These are phyloP conservation scores for Escarpia spicata DNA, from an alignment of 2,888 invertebrate species.

Conservation along the genomic window DNA sequence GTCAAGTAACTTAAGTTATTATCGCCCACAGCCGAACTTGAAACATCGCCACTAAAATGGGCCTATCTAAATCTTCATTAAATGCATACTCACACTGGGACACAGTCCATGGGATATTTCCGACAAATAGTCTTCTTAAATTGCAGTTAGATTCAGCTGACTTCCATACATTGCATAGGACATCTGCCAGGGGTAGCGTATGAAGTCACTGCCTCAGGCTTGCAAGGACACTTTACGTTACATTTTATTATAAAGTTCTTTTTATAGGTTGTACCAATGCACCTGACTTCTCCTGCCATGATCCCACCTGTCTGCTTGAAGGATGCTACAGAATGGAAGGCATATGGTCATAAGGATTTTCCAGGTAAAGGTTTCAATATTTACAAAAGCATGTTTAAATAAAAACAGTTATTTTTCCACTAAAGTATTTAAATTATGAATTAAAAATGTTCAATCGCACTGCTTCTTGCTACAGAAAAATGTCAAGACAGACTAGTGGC, in stretches of 20 bases:
- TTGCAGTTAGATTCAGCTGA: background rate
- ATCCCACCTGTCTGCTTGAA: conserved; percentile 46
- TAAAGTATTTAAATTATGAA: too few relatives aligned
- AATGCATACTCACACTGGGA: conserved; percentile 35
- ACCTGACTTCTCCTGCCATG: background rate
- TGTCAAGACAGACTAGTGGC: too few relatives aligned
- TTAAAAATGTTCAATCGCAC: too few relatives aligned
- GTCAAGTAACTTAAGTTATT: background rate
- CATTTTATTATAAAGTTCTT: background rate
- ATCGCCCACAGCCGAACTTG: background rate
- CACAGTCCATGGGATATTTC: conserved; percentile 45
- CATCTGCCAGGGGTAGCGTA: too few relatives aligned
- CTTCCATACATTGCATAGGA: too few relatives aligned
- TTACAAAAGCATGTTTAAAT: too few relatives aligned
- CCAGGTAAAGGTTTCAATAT: conserved; percentile 34
- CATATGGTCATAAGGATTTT: conserved; percentile 46
- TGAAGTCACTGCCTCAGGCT: too few relatives aligned
- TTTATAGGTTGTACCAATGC: conserved; percentile 17
- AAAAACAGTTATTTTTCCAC: too few relatives aligned
- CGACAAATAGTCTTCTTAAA: conserved; percentile 35
- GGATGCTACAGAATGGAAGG: conserved; percentile 52
- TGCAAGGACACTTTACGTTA: background rate
- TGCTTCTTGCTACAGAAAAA: too few relatives aligned
- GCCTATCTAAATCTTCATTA: background rate
- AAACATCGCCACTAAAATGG: background rate